Conservation (phyloP, 2,888 invertebrate species). For the Elegia similella region DNA sequence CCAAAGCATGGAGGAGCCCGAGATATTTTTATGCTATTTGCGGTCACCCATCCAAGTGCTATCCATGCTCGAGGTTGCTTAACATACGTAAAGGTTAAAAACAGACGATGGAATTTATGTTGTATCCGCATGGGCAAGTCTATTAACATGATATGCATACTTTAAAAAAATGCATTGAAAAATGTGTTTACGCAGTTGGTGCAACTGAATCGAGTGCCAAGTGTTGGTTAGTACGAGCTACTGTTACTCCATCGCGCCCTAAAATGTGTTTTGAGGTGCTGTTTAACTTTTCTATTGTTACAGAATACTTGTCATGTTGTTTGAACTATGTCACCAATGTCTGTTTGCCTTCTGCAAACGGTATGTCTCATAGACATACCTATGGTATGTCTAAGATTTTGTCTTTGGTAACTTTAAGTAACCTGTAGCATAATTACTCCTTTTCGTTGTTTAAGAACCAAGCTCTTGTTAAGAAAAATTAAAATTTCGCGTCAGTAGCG, state of each 20-base stretch:
- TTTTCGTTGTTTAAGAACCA: not conserved
- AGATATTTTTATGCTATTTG: too few relatives aligned
- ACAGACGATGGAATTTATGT: too few relatives aligned
- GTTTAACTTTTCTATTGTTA: conserved; percentile 13
- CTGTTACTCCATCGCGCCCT: conserved; percentile 8
- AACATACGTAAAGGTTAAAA: too few relatives aligned
- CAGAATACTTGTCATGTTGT: conserved; percentile 5
- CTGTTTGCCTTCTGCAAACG: not conserved
- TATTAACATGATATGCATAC: not conserved
- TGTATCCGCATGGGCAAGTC: too few relatives aligned
- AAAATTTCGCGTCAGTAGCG: too few relatives aligned
- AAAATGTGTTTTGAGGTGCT: conserved; percentile 9
- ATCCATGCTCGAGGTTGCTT: too few relatives aligned
- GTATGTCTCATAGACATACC: too few relatives aligned
- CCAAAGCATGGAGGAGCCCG: too few relatives aligned
- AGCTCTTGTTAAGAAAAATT: too few relatives aligned
- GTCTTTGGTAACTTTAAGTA: too few relatives aligned
- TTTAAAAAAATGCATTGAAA: not conserved
- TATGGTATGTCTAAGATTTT: not conserved
- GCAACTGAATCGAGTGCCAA: conserved; percentile 22
- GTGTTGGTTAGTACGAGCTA: conserved; percentile 2
- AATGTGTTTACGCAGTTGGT: conserved; percentile 10
- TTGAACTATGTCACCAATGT: conserved; percentile 14
- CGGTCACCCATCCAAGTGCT: too few relatives aligned
- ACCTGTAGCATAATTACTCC: too few relatives aligned